These are phyloP conservation scores for Papilio machaon DNA, from an alignment of 1,140 invertebrate species.

Conservation along the genomic window DNA sequence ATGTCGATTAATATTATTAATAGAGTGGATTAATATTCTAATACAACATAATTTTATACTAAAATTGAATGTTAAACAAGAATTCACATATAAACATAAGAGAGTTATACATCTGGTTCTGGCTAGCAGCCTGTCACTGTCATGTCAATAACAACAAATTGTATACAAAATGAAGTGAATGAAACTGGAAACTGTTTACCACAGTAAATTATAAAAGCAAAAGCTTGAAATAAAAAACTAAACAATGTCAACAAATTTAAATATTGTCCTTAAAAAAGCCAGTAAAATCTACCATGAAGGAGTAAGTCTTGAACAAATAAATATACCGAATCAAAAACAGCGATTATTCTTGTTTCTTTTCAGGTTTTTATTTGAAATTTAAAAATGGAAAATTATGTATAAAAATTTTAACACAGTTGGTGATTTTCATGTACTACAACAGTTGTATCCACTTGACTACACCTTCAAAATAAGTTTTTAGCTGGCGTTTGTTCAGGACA, in stretches of 20 bases:
- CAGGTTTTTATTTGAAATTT: too few species aligned
- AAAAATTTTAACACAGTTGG: too few species aligned
- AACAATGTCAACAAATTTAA: slow-evolving; percentile 85
- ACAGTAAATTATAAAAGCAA: slow-evolving; percentile 33
- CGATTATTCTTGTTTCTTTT: not conserved
- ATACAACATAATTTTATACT: too few species aligned
- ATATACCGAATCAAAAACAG: not conserved
- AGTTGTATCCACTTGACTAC: too few species aligned
- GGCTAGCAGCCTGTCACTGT: not conserved
- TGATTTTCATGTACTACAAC: too few species aligned
- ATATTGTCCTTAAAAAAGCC: slow-evolving; percentile 89
- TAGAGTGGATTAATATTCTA: not conserved
- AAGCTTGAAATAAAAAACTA: not conserved
- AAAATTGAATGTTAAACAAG: too few species aligned
- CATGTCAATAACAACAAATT: not conserved
- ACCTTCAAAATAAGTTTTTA: too few species aligned
- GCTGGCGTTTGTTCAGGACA: slow-evolving; percentile 84
- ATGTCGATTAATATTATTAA: not conserved
- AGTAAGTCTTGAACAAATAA: slow-evolving; percentile 80
- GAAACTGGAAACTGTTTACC: not conserved
- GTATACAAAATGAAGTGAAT: not conserved
- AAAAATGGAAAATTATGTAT: too few species aligned
- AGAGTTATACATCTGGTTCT: not conserved
- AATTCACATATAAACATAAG: too few species aligned
- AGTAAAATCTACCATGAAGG: slow-evolving; percentile 93